These are phyloP conservation scores for Kryptolebias marmoratus DNA, from an alignment of 2,113 vertebrate genomes.

Conservation along the genomic window DNA sequence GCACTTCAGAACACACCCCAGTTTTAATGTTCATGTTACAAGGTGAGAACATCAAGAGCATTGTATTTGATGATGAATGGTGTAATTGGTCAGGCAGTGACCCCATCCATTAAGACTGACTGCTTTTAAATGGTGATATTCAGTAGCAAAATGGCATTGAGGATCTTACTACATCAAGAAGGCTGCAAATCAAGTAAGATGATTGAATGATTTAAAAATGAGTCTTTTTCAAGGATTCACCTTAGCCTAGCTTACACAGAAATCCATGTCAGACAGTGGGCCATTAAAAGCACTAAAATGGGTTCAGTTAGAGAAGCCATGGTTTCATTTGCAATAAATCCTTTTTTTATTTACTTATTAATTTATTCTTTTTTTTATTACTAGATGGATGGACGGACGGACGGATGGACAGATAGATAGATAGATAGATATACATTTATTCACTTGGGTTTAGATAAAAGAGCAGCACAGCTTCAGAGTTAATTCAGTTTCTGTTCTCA, in stretches of 20 bases:
- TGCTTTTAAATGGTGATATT: constrained; percentile 44
- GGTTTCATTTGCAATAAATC: neutral
- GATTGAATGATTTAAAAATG: constrained; percentile 5
- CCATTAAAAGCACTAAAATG: neutral
- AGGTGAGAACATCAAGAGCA: constrained; percentile 24
- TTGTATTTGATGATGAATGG: constrained; percentile 37
- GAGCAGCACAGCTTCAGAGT: too few species aligned
- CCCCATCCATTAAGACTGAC: constrained; percentile 34
- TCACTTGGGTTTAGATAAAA: too few species aligned
- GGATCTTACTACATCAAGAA: constrained; percentile 27
- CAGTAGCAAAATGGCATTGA: constrained; percentile 6
- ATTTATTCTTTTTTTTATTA: too few species aligned
- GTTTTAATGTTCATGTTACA: constrained; percentile 12
- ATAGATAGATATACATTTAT: too few species aligned
- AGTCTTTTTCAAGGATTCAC: neutral
- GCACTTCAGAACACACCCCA: constrained; percentile 21
- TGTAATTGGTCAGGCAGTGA: constrained; percentile 35
- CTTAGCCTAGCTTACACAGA: constrained; percentile 1
- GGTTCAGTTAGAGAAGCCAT: neutral
- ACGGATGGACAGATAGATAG: too few species aligned
- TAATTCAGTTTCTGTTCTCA: too few species aligned
- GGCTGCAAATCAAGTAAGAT: constrained; percentile 9
- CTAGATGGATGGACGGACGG: too few species aligned
- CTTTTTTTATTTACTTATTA: too few species aligned
- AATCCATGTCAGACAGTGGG: neutral